Percentiles rank a stretch among this genome's conserved stretches.
Conservation (phyloP, 2,888 invertebrate species). For the Oxystoma pomonae region DNA sequence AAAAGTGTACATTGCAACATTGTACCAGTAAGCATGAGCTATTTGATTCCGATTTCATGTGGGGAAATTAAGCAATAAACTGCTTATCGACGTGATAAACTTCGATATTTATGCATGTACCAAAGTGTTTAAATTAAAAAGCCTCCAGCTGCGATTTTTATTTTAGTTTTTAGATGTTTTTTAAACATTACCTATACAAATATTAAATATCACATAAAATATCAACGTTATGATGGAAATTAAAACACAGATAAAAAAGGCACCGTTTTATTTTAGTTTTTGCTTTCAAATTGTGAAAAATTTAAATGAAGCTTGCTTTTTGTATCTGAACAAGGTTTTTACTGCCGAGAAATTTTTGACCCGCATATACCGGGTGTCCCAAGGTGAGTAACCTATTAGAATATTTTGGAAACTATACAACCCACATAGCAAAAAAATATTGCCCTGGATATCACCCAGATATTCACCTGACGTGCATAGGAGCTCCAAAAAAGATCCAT, state of each 20-base stretch:
- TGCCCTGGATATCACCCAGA: too few relatives aligned
- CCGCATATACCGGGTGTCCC: too few relatives aligned
- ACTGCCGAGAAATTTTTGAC: too few relatives aligned
- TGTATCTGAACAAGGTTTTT: too few relatives aligned
- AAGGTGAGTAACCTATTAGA: too few relatives aligned
- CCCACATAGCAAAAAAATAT: too few relatives aligned
- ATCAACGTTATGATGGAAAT: neutral
- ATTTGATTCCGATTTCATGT: neutral
- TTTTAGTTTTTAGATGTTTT: neutral
- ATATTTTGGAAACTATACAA: too few relatives aligned
- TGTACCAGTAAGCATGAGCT: neutral
- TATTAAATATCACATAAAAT: neutral
- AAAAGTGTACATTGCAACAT: neutral
- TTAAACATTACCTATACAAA: neutral
- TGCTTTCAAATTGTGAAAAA: too few relatives aligned
- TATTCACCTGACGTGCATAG: too few relatives aligned
- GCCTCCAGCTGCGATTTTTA: neutral
- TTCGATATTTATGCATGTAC: neutral
- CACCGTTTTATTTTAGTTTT: neutral
- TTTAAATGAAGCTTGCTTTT: too few relatives aligned
- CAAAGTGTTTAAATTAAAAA: neutral
- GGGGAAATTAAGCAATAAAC: neutral
- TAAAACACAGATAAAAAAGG: neutral
- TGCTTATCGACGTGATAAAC: neutral
- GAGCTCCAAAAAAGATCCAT: too few relatives aligned